Evolutionary conservation across 2,888 invertebrate genomes (phyloP).

Genomic region (Hyalella azteca): DNA sequence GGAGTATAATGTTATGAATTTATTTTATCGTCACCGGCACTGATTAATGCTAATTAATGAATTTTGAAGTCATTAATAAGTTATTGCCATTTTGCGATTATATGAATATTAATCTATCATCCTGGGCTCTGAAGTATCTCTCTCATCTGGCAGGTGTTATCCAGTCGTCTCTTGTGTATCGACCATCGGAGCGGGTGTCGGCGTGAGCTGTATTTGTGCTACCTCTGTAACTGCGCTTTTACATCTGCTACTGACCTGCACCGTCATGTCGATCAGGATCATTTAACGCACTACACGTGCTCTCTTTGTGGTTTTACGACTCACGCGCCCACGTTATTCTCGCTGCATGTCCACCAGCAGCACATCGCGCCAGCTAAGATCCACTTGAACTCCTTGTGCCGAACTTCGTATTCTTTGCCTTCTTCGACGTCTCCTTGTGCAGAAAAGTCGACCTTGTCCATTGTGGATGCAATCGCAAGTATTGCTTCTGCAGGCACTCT

Average conservation of each 20-base stretch:
- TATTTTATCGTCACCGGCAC: no score
- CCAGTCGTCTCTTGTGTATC: constrained; percentile 6
- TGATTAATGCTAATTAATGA: no score
- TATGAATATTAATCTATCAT: no score
- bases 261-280: constrained; percentile 10
- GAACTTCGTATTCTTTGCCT: neutral
- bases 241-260: constrained; percentile 11
- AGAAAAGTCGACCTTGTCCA: neutral
- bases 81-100: no score
- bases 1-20: no score
- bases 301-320: constrained; percentile 4
- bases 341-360: constrained; percentile 17
- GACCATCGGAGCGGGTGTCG: neutral
- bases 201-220: constrained; percentile 14
- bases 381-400: constrained; percentile 6
- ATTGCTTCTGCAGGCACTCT: no score
- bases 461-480: no score
- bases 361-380: constrained; percentile 8
- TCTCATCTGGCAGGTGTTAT: neutral
- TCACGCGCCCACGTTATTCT: constrained; percentile 17
- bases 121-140: no score
- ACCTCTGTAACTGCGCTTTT: constrained; percentile 14
- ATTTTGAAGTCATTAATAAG: no score
- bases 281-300: constrained; percentile 26
- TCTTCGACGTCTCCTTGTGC: neutral